Percentiles rank a stretch among this genome's conserved stretches.
Conservation (phyloP, 2,797 vertebrate genomes). For the Enteromius trimaculatus region DNA sequence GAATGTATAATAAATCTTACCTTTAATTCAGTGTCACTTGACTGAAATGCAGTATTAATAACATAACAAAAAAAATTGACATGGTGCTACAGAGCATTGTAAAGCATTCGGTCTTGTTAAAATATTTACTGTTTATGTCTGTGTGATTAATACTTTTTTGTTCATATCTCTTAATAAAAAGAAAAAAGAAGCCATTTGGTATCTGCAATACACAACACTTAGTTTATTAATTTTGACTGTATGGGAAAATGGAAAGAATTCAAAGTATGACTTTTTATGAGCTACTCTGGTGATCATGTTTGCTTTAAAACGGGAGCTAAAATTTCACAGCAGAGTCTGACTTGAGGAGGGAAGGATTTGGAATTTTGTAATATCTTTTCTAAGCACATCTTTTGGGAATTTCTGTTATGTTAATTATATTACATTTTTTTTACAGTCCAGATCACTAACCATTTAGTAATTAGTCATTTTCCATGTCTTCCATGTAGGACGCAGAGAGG, state of each 20-base stretch:
- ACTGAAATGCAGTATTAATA: background rate
- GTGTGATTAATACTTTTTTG: background rate
- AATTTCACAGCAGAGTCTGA: background rate
- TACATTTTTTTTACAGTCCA: background rate
- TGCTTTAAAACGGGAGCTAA: constrained; percentile 30
- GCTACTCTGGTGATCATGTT: background rate
- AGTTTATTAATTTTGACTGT: background rate
- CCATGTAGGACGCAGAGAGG: constrained; percentile 84
- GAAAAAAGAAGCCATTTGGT: background rate
- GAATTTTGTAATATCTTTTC: background rate
- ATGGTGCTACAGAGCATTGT: background rate
- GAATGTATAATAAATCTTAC: background rate
- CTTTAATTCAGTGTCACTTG: background rate
- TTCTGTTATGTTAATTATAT: background rate
- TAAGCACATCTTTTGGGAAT: background rate
- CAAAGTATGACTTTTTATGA: constrained; percentile 44
- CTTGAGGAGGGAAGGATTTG: background rate
- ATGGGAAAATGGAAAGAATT: constrained; percentile 46
- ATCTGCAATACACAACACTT: background rate
- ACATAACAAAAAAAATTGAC: background rate
- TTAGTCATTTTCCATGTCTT: constrained; percentile 44
- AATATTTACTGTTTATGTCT: background rate
- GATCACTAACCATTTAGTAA: background rate
- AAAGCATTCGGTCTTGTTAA: background rate
- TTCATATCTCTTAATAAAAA: background rate